A percentile compares a stretch with the other conserved stretches of the same genome.
Evolutionary conservation across 2,113 vertebrate species (phyloP).

Genomic region (Probosciger aterrimus): DNA sequence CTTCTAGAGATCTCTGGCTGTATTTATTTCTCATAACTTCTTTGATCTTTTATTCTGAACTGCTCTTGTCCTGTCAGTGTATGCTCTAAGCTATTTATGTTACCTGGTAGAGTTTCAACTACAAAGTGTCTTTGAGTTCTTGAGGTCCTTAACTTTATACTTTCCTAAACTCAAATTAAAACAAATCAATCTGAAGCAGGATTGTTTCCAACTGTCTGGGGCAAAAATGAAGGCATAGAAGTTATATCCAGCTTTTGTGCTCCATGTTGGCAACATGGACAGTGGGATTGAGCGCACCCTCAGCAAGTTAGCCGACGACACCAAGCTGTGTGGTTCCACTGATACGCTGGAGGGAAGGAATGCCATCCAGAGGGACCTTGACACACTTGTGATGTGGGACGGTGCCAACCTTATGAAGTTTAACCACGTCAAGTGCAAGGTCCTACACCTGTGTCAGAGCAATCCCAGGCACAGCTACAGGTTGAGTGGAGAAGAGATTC

Average conservation of each 20-base stretch:
- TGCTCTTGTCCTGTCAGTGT: not conserved
- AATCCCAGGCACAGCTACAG: too few species aligned
- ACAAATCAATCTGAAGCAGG: not conserved
- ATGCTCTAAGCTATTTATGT: not conserved
- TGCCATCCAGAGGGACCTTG: too few species aligned
- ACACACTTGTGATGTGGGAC: too few species aligned
- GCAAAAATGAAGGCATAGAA: not conserved
- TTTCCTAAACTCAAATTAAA: not conserved
- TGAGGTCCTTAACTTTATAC: not conserved
- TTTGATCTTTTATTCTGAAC: not conserved
- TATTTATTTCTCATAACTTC: not conserved
- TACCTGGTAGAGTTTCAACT: not conserved
- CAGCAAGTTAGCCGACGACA: not conserved
- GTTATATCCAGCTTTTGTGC: not conserved
- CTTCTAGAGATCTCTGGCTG: not conserved
- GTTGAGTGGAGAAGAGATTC: too few species aligned
- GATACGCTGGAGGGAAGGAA: not conserved
- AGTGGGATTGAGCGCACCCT: not conserved
- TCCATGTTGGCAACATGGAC: rapidly evolving
- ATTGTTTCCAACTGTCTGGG: not conserved
- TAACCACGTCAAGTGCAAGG: too few species aligned
- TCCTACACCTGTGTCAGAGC: too few species aligned
- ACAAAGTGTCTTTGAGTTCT: not conserved
- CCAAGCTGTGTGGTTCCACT: not conserved
- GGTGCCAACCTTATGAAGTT: too few species aligned